Percentiles rank a stretch among this genome's conserved stretches.
These are phyloP conservation scores for Bembecia ichneumoniformis DNA, from an alignment of 2,888 invertebrate genomes.

Conservation along the genomic window DNA sequence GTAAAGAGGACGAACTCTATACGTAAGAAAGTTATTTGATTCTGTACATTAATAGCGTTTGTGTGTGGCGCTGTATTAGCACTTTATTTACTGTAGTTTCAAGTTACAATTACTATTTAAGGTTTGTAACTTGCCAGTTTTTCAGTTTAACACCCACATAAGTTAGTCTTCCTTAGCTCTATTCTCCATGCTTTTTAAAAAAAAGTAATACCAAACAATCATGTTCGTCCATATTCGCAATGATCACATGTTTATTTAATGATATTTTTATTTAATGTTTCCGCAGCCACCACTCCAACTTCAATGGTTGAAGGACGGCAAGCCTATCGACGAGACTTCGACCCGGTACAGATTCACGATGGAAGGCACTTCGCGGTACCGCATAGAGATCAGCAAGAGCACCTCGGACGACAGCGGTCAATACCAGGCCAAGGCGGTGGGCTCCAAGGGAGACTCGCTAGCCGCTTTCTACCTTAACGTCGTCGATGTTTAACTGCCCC, in stretches of 20 bases:
- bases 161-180: too few species aligned
- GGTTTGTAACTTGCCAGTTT: too few species aligned
- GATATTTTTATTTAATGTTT: conserved; percentile 1
- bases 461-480: conserved; percentile 92
- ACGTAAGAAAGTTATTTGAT: too few species aligned
- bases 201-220: too few species aligned
- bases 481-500: conserved; percentile 42
- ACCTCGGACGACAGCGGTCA: conserved; percentile 87
- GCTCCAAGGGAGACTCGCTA: conserved; percentile 87
- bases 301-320: conserved; percentile 94
- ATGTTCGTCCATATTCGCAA: neutral
- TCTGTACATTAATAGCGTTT: too few species aligned
- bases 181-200: neutral
- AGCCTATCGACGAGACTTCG: conserved; percentile 84
- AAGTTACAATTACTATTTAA: too few species aligned
- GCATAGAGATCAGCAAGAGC: conserved; percentile 82
- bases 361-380: conserved; percentile 85
- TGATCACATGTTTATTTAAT: neutral
- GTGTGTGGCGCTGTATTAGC: too few species aligned
- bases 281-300: conserved; percentile 75
- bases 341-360: conserved; percentile 86
- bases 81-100: too few species aligned
- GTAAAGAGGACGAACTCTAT: too few species aligned
- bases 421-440: conserved; percentile 88
- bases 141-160: too few species aligned